A percentile compares a stretch with the other conserved stretches of the same genome.
phyloP scores from a whole-genome alignment of 2,888 invertebrate species.

The Lithodes maja region DNA sequence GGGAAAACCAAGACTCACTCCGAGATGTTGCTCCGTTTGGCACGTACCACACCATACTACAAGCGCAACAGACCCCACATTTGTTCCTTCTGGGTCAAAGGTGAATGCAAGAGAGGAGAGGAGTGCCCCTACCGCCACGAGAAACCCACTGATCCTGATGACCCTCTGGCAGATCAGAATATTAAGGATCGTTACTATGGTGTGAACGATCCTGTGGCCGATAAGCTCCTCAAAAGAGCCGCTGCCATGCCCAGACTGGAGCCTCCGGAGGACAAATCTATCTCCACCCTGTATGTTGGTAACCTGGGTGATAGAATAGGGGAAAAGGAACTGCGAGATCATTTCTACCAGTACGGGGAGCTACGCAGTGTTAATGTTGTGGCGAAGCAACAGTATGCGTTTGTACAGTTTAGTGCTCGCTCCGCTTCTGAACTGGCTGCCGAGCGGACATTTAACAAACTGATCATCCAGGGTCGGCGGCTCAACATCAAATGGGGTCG shows the following conservation, averaged over 20 bases:
- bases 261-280: slow-evolving; percentile 95
- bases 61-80: slow-evolving; percentile 96
- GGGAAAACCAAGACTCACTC: slow-evolving; percentile 83
- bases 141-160: slow-evolving; percentile 97
- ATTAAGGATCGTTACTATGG: slow-evolving; percentile 96
- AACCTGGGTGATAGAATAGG: slow-evolving; percentile 69
- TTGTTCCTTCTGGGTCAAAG: slow-evolving; percentile 99
- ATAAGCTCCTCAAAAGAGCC: slow-evolving; percentile 91
- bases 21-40: slow-evolving; percentile 89
- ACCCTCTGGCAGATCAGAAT: slow-evolving; percentile 96
- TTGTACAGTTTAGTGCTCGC: slow-evolving; percentile 78
- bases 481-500: slow-evolving; percentile 99
- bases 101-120: slow-evolving; percentile 95
- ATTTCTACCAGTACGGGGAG: slow-evolving; percentile 99
- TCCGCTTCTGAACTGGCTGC: slow-evolving; percentile 93
- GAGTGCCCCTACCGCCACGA: slow-evolving; percentile 98
- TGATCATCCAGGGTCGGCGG: slow-evolving; percentile 88
- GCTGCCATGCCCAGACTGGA: slow-evolving; percentile 96
- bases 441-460: slow-evolving; percentile 95
- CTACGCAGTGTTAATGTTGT: slow-evolving; percentile 95
- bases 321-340: slow-evolving; percentile 80
- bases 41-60: slow-evolving; percentile 95
- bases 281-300: slow-evolving; percentile 98
- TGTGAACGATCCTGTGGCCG: slow-evolving; percentile 96
- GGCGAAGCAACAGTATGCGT: slow-evolving; percentile 86